Percentiles rank a stretch among this genome's conserved stretches.
Conservation (phyloP, 2,113 vertebrate genomes). For the Notiomystis cincta region DNA sequence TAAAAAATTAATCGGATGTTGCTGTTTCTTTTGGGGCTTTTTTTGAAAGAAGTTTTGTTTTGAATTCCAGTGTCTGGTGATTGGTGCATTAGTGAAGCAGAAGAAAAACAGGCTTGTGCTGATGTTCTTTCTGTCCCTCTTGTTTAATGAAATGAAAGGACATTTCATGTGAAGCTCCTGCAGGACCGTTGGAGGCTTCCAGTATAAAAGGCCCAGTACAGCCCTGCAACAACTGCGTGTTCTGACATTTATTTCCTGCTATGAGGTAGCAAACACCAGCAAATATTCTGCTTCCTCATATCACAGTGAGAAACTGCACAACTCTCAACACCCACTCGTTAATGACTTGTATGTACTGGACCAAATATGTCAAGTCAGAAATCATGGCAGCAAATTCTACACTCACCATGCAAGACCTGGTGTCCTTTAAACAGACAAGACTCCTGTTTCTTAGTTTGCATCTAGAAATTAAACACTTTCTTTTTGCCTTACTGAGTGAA, state of each 20-base stretch:
- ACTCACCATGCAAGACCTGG: neutral
- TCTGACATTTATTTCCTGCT: neutral
- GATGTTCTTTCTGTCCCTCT: neutral
- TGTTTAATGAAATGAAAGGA: neutral
- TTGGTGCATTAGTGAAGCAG: neutral
- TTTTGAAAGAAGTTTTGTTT: neutral
- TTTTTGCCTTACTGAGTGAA: neutral
- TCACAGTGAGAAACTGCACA: neutral
- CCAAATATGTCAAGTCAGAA: neutral
- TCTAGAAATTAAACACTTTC: neutral
- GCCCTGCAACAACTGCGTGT: neutral
- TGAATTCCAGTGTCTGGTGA: neutral
- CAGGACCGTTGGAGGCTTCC: neutral
- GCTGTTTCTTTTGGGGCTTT: neutral
- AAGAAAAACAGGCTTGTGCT: neutral
- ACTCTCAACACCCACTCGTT: neutral
- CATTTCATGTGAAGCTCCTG: neutral
- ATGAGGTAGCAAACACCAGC: rapidly evolving
- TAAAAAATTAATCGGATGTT: neutral
- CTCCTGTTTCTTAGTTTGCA: neutral
- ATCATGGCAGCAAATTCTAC: neutral
- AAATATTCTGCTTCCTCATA: neutral
- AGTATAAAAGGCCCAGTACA: neutral
- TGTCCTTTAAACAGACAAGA: neutral
- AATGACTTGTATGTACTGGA: rapidly evolving